phyloP scores from a whole-genome alignment of 2,888 invertebrate species.

The Elysia crispata region DNA sequence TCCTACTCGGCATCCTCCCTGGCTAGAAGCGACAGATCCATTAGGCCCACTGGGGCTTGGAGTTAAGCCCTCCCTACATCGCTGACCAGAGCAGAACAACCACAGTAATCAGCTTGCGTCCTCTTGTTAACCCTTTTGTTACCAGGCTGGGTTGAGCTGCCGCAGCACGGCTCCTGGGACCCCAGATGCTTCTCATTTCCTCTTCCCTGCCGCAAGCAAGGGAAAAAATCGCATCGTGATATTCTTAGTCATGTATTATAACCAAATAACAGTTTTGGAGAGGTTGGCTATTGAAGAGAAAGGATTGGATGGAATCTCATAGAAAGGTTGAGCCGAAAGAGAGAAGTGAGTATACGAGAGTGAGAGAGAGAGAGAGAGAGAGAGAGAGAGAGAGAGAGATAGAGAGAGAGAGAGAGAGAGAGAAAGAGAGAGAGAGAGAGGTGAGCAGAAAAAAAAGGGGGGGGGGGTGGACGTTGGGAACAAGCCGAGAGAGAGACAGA shows the following conservation, averaged over 20 bases:
- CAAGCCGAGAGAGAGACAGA: background rate
- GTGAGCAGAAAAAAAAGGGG: background rate
- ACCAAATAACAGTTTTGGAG: background rate
- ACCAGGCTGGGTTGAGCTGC: background rate
- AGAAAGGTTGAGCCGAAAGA: too few relatives aligned
- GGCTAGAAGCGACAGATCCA: background rate
- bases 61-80: too few relatives aligned
- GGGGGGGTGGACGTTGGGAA: background rate
- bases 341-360: too few relatives aligned
- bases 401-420: background rate
- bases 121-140: background rate
- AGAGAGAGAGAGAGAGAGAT: too few relatives aligned
- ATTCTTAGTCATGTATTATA: too few relatives aligned
- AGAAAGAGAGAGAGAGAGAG: background rate
- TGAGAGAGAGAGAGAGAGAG: background rate
- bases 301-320: too few relatives aligned
- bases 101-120: too few relatives aligned
- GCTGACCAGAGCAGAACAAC: too few relatives aligned
- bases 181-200: too few relatives aligned
- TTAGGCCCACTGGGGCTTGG: background rate
- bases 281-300: too few relatives aligned
- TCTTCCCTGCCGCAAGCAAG: too few relatives aligned
- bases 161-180: background rate
- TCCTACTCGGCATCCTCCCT: background rate
- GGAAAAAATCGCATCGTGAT: too few relatives aligned